Evolutionary conservation across 1,140 invertebrate genomes (phyloP), one percentile per base, ranked within the genome.

Genomic region (Lepeophtheirus salmonis): DNA sequence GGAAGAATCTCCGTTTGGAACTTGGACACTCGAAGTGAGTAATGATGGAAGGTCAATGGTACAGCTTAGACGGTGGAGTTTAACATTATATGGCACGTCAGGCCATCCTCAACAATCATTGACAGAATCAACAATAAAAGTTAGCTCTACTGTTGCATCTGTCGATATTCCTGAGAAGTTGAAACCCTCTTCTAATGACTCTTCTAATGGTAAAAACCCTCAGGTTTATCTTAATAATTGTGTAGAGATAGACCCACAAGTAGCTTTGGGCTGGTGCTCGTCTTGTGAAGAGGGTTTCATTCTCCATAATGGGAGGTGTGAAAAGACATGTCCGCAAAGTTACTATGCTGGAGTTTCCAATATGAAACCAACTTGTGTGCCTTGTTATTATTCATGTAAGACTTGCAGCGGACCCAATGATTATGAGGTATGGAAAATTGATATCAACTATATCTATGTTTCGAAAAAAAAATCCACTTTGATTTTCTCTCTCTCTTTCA

Each of bases 1-100:
- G 92, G 90, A 89, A n/a, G 92, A 97, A 70, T 80, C 79, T 53
- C 90, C 92, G 0, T 76, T 83, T 63, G 94, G 91, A 12, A 78
- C 78, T 62, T 98, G 94, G 94, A 82, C 81, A 66, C 72, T 97
- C 48, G 86, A 90, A 73, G 84, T 97, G 30, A 83, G 90, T 71
- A 95, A 97, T 71, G 89, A 89, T 73, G 89, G 86, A 52, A 77
- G 83, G 67, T 84, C 80, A 67, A 77, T 84, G 73, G 85, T 62
- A 49, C 16, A 48, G 24, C 50, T 41, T 26, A 18, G 41, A 22
- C 22, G 56, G 48, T 48, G 60, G 61, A 30, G 22, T 18, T 23
- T 56, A 57, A 23, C 24, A 2, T 60, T 63, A 23, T 23, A 20
- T 50, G 54, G 58, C 22, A 50, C 60, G 20, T 16, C 18, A 50